Evolutionary conservation across 2,888 invertebrate species (phyloP).

Genomic region (Mimumesa dahlbomi): DNA sequence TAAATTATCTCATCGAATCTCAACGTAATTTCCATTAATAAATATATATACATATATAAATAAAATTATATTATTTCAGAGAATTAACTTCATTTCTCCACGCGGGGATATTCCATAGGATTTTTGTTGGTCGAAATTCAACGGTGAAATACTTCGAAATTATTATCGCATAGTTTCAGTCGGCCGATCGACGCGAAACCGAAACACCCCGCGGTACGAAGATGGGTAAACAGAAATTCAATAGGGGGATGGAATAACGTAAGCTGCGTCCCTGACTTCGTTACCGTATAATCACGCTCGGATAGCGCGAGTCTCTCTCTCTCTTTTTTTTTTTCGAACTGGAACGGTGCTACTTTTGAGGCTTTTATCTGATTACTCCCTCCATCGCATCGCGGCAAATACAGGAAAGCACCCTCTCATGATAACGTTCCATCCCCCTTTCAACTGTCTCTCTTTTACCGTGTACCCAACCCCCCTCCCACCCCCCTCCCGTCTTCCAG

Average conservation of each 20-base stretch:
- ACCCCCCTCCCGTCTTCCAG: slow-evolving; percentile 17
- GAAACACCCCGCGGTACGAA: not conserved
- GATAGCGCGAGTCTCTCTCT: slow-evolving; percentile 58
- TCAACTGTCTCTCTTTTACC: slow-evolving; percentile 2
- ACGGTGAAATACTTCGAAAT: too few species aligned
- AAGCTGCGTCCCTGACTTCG: slow-evolving; percentile 60
- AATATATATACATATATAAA: too few species aligned
- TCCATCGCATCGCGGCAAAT: slow-evolving; percentile 52
- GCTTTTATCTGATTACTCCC: slow-evolving; percentile 65
- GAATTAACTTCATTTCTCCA: too few species aligned
- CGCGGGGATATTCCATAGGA: too few species aligned
- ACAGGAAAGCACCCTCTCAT: slow-evolving; percentile 54
- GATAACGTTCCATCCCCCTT: slow-evolving; percentile 58
- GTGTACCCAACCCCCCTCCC: too few species aligned
- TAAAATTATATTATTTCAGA: too few species aligned
- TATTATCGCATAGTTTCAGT: not conserved
- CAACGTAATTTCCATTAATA: too few species aligned
- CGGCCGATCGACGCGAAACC: not conserved
- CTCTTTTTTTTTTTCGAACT: slow-evolving; percentile 64
- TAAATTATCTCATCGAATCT: too few species aligned
- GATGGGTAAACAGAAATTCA: slow-evolving; percentile 15
- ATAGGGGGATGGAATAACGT: slow-evolving; percentile 26
- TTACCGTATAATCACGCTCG: slow-evolving; percentile 62
- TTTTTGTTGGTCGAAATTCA: too few species aligned
- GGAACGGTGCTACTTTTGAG: slow-evolving; percentile 68